These are phyloP conservation scores for Scleropages formosus DNA, from an alignment of 2,797 vertebrate species.

Conservation along the genomic window DNA sequence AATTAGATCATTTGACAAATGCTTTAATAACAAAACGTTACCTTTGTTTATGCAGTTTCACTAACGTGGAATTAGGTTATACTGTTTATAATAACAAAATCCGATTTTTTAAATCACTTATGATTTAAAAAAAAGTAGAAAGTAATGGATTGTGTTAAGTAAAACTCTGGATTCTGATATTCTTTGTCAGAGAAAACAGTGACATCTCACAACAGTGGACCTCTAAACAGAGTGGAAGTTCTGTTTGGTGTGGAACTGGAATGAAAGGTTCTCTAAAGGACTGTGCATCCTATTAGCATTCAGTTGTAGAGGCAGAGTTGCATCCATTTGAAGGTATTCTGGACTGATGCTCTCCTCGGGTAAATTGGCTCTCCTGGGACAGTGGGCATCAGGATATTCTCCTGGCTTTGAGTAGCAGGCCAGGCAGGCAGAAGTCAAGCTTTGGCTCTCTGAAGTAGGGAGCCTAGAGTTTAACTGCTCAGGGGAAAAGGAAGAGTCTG, in stretches of 20 bases:
- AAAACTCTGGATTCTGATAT: neutral
- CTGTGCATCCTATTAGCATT: conserved; percentile 55
- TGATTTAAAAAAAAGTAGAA: conserved; percentile 7
- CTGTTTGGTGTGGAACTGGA: conserved; percentile 58
- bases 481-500: conserved; percentile 47
- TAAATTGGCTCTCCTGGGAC: conserved; percentile 51
- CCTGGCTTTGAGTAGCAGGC: conserved; percentile 33
- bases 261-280: conserved; percentile 47
- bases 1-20: too few species aligned
- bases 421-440: conserved; percentile 44
- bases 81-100: neutral
- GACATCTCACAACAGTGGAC: too few species aligned
- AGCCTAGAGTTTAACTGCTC: conserved; percentile 34
- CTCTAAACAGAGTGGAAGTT: conserved; percentile 52
- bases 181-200: too few species aligned
- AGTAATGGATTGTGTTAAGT: neutral
- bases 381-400: conserved; percentile 16
- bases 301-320: conserved; percentile 42
- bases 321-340: conserved; percentile 41
- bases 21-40: neutral
- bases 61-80: neutral
- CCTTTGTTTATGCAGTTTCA: neutral
- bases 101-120: neutral
- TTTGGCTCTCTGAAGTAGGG: conserved; percentile 33
- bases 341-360: conserved; percentile 70